Evolutionary conservation across 1,140 invertebrate species (phyloP).

Genomic region (Trinorchestia longiramus): DNA sequence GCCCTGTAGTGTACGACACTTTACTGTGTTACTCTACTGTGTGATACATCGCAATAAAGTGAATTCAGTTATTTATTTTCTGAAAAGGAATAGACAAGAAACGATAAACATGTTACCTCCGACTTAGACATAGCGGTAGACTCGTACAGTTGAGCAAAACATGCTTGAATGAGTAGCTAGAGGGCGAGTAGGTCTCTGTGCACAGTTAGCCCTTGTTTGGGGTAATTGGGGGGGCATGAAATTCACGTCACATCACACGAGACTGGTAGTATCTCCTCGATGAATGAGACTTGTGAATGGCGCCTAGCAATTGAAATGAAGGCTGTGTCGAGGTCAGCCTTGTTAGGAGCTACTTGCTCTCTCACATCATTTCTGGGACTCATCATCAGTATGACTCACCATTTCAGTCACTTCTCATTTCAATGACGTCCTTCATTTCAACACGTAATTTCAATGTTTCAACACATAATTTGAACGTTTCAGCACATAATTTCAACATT

Average conservation of each 20-base stretch:
- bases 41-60: no score
- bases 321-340: background rate
- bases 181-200: no score
- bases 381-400: no score
- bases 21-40: no score
- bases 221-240: background rate
- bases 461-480: no score
- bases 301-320: background rate
- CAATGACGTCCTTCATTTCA: no score
- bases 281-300: slow-evolving; percentile 15
- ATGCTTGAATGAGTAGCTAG: background rate
- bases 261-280: background rate
- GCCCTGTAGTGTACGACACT: no score
- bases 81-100: background rate
- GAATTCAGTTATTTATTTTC: no score
- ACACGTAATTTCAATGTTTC: no score
- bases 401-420: no score
- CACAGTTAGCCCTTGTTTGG: slow-evolving; percentile 8
- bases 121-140: background rate
- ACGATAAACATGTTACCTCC: background rate
- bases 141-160: background rate
- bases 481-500: no score
- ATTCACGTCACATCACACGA: background rate
- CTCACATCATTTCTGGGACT: no score
- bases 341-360: background rate